Evolutionary conservation across 1,140 invertebrate species (phyloP), one percentile per base, ranked within the genome.

Genomic region (Drosophila willistoni): DNA sequence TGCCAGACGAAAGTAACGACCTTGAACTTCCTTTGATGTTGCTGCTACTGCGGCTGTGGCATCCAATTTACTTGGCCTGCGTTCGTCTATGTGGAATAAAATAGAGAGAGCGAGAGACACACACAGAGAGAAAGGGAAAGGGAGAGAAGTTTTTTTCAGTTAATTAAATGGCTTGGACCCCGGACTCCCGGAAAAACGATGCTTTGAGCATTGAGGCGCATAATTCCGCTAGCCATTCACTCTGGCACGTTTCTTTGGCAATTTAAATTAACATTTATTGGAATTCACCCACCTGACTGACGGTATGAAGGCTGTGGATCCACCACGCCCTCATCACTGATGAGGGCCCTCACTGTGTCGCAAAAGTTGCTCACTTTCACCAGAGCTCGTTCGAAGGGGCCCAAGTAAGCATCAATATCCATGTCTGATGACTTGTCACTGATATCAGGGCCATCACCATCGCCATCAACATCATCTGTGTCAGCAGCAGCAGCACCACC

Each of bases 21-120:
- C 90, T 87, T 91, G 90, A 73, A 71, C 76, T 83, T 91, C 82
- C 68, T 75, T 77, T 85, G 80, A 87, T 78, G 85, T 79, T 64
- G 71, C 60, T 57, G 61, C 33, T 39, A 36, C 34, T 36, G 34
- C 34, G 34, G 51, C 25, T 42, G 36, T 61, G 66, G 44, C 60
- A 54, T 60, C 73, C 68, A 81, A 79, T 76, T 70, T 81, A 47
- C 61, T 81, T 68, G 55, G 25, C 17, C 57, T 22, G 14, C 33
- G 10, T 36, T 44, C 41, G 71, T 76, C 82, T 85, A 69, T 34
- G 63, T 10, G 44, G 17, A 6, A 47, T 7, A 47, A 47, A 17
- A 14, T 19, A 36, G 33, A 25, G 47, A 22, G 42, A 44, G 29
- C 55, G 39, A 66, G 39, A 36, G 2, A 12, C 1, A 22, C 19